phyloP scores from a whole-genome alignment of 1,140 invertebrate genomes.

The Papilio polytes region DNA sequence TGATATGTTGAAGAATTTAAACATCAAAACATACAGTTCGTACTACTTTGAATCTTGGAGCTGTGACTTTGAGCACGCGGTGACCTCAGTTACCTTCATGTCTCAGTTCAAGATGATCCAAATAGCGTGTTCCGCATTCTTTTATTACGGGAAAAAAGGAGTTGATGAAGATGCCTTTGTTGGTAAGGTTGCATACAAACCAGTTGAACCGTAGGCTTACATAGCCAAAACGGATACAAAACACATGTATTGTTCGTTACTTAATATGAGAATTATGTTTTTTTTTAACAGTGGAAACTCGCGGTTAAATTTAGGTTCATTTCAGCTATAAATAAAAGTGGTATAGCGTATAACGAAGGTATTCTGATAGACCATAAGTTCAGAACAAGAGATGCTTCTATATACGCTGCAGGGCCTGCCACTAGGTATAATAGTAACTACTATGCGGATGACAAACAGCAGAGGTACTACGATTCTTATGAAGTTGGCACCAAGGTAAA shows the following conservation, averaged over 20 bases:
- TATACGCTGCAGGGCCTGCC: slow-evolving; percentile 89
- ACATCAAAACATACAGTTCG: slow-evolving; percentile 60
- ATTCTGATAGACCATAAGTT: slow-evolving; percentile 88
- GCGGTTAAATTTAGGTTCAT: not conserved
- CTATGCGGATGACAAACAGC: slow-evolving; percentile 77
- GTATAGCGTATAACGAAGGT: slow-evolving; percentile 87
- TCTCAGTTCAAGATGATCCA: slow-evolving; percentile 56
- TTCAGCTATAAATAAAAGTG: slow-evolving; percentile 86
- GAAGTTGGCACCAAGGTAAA: slow-evolving; percentile 84
- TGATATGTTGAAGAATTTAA: slow-evolving; percentile 55
- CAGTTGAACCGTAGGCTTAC: no score
- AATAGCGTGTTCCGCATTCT: slow-evolving; percentile 62
- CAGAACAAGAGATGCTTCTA: slow-evolving; percentile 87
- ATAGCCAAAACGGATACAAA: no score
- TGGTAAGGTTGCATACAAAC: slow-evolving; percentile 49
- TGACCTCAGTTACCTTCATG: slow-evolving; percentile 61
- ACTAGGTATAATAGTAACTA: slow-evolving; percentile 86
- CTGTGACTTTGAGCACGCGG: slow-evolving; percentile 47
- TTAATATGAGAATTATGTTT: no score
- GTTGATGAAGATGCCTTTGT: slow-evolving; percentile 62
- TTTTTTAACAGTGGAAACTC: no score
- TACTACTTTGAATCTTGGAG: slow-evolving; percentile 67
- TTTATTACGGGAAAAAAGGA: slow-evolving; percentile 65
- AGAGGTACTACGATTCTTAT: slow-evolving; percentile 83
- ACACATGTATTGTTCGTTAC: no score